Evolutionary conservation across 2,888 invertebrate genomes (phyloP).

Genomic region (Eupithecia insigniata): DNA sequence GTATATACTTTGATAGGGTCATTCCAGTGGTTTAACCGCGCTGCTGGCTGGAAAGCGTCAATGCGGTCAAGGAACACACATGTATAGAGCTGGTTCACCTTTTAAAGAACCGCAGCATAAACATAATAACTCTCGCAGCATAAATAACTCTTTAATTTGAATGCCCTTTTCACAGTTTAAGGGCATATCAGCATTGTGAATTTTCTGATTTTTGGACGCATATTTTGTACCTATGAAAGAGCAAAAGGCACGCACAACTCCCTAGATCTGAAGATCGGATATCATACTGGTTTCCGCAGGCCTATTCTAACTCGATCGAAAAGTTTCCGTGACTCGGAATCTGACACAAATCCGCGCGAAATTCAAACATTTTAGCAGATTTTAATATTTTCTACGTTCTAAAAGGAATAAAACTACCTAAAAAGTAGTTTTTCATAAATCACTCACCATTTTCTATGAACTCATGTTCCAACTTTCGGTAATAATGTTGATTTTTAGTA

Average conservation of each 20-base stretch:
- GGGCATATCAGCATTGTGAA: neutral
- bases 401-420: no score
- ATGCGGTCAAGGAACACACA: conserved; percentile 27
- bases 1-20: neutral
- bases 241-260: neutral
- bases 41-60: conserved; percentile 23
- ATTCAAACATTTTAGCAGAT: no score
- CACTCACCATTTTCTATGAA: no score
- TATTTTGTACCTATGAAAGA: neutral
- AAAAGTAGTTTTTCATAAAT: no score
- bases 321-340: no score
- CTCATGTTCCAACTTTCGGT: no score
- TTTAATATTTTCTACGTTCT: no score
- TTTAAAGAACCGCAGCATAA: conserved; percentile 18
- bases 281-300: no score
- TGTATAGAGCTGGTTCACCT: conserved; percentile 31
- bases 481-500: no score
- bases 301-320: no score
- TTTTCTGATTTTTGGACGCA: neutral
- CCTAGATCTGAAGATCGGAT: neutral
- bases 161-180: neutral
- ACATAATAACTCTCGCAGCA: no score
- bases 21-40: conserved; percentile 1
- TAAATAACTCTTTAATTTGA: conserved; percentile 3
- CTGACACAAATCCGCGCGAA: no score